These are phyloP conservation scores for Prionailurus bengalensis DNA, from an alignment of 2,113 vertebrate genomes.

Conservation along the genomic window DNA sequence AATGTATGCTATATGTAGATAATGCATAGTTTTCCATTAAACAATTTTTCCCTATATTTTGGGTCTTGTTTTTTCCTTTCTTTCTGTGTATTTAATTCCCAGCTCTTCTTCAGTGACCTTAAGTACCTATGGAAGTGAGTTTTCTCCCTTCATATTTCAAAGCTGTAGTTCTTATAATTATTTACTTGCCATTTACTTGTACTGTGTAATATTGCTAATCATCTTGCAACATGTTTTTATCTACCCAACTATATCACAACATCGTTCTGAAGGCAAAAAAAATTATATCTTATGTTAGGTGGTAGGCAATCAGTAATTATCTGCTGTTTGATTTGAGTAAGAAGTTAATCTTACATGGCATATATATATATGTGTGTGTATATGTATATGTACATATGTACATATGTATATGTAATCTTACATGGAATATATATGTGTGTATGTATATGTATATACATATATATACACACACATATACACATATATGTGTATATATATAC, in stretches of 20 bases:
- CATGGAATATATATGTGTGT: no score
- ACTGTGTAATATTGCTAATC: neutral
- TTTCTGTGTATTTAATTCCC: conserved; percentile 2
- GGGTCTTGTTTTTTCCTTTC: neutral
- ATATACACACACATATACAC: no score
- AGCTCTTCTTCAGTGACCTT: neutral
- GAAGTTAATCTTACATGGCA: neutral
- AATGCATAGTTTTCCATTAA: neutral
- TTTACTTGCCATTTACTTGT: neutral
- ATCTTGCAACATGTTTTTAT: conserved; percentile 45
- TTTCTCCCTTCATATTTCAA: neutral
- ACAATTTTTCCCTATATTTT: neutral
- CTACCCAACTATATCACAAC: neutral
- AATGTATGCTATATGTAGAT: neutral
- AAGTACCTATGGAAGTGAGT: neutral
- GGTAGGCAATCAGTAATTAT: neutral
- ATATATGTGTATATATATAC: no score
- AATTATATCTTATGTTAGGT: neutral
- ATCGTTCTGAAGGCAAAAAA: conserved; percentile 23
- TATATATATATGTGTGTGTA: neutral
- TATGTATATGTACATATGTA: no score
- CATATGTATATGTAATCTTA: no score
- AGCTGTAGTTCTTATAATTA: neutral
- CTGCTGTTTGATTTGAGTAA: neutral
- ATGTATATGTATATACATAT: no score